Conservation (phyloP, 2,113 vertebrate genomes). For the Misgurnus anguillicaudatus region DNA sequence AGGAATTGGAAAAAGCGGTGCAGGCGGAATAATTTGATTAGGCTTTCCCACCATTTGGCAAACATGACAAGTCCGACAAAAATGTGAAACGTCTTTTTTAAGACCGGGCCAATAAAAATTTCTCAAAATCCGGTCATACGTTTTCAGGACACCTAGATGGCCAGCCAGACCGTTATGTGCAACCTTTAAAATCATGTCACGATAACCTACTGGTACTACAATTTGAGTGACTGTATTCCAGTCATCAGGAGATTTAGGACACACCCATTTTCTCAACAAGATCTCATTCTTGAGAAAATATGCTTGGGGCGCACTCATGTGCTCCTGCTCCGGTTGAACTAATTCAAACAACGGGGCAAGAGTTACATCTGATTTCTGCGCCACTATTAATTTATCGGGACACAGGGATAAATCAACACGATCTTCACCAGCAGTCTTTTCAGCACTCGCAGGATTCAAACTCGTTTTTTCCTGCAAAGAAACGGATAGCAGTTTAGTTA, state of each 20-base stretch:
- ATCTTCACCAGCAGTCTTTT: too few species aligned
- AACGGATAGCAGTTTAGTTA: too few species aligned
- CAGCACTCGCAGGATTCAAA: too few species aligned
- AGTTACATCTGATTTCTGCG: background rate
- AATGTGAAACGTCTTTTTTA: background rate
- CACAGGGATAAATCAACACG: background rate
- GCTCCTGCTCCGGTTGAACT: too few species aligned
- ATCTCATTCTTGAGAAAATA: background rate
- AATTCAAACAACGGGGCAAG: background rate
- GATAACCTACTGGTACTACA: background rate
- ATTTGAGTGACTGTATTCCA: background rate
- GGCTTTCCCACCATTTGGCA: background rate
- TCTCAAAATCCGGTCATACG: background rate
- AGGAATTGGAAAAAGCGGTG: background rate
- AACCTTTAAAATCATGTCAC: background rate
- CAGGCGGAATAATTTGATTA: background rate
- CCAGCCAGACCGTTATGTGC: background rate
- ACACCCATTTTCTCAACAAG: background rate
- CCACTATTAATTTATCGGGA: background rate
- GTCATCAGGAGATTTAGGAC: background rate
- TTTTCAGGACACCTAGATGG: background rate
- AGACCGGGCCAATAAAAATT: background rate
- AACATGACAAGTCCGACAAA: background rate
- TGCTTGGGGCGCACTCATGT: background rate
- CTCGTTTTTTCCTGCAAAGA: too few species aligned